A percentile compares a stretch with the other conserved stretches of the same genome.
These are phyloP conservation scores for Diabrotica undecimpunctata DNA, from an alignment of 1,140 invertebrate genomes.

Conservation along the genomic window DNA sequence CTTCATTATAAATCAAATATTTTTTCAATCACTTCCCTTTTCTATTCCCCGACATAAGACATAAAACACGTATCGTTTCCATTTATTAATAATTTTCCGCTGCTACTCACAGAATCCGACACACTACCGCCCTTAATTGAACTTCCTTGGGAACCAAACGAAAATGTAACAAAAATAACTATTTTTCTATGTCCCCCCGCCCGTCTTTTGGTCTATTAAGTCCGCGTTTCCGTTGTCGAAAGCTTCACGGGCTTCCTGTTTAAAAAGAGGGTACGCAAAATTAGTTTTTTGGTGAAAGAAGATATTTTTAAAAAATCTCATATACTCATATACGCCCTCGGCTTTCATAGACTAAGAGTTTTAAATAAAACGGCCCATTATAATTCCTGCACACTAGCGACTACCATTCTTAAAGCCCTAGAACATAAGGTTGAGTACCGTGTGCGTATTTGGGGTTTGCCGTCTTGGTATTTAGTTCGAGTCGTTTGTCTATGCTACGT, in stretches of 20 bases:
- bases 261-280: conserved; percentile 35
- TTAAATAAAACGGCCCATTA: too few species aligned
- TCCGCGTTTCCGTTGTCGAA: conserved; percentile 29
- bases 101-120: not conserved
- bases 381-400: too few species aligned
- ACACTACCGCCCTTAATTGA: not conserved
- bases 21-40: too few species aligned
- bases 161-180: conserved; percentile 19
- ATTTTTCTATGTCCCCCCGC: conserved; percentile 18
- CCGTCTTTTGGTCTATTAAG: conserved; percentile 11
- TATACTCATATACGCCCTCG: not conserved
- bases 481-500: conserved; percentile 20
- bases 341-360: too few species aligned
- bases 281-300: conserved; percentile 37
- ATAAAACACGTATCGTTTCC: too few species aligned
- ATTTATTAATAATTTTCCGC: not conserved
- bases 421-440: too few species aligned
- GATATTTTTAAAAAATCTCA: conserved; percentile 32
- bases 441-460: too few species aligned
- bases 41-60: too few species aligned
- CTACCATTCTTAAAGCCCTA: too few species aligned
- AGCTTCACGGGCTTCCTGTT: conserved; percentile 29
- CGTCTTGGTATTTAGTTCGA: too few species aligned
- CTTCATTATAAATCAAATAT: too few species aligned
- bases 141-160: conserved; percentile 19